Evolutionary conservation across 2,113 vertebrate species (phyloP), one percentile per base, ranked within the genome.

Genomic region (Otocyon megalotis): DNA sequence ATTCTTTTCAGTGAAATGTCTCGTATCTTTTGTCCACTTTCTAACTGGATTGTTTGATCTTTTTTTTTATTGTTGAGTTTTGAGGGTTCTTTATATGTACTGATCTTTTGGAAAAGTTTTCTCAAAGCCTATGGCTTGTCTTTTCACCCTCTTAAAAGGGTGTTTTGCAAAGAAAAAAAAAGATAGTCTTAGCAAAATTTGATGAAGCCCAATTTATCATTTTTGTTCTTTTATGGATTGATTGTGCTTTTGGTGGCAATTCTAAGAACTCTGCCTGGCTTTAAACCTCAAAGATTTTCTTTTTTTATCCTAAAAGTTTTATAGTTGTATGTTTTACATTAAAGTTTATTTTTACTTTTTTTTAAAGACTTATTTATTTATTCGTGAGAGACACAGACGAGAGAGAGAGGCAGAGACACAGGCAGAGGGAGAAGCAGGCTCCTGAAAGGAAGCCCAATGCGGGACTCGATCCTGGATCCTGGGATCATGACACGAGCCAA

Each of bases 201-300:
- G 28, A 84, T 56, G 28, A 83, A 69, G n/a, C 74, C 35, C n/a
- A 65, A 26, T 8, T 77, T 32, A 77, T 19, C 16, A 10, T n/a
- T 86, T 89, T 60, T 11, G 90, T 81, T 84, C 28, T 71, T 86
- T 67, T 24, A 26, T n/a, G 62, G 19, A 32, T 37, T 32, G 19
- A 32, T 37, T 32, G 6, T 43, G 43, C n/a, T 77, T 67, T 82
- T 74, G 11, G 4, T 92, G 12, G 81, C 43, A 85, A 79, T 71
- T 81, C 32, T 79, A 71, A 88, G 71, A 96, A 69, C 4, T 67
- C n/a, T 76, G 30, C 48, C 58, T 88, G 72, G 20, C 9, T 92
- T 81, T 90, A 82, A 92, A 83, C 63, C 17, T 30, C 60, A 93
- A 96, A 90, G 26, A 71, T 65, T 62, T 82, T 37, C 37, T 26